Conservation (phyloP, 1,140 invertebrate genomes). For the Eriosoma lanigerum region DNA sequence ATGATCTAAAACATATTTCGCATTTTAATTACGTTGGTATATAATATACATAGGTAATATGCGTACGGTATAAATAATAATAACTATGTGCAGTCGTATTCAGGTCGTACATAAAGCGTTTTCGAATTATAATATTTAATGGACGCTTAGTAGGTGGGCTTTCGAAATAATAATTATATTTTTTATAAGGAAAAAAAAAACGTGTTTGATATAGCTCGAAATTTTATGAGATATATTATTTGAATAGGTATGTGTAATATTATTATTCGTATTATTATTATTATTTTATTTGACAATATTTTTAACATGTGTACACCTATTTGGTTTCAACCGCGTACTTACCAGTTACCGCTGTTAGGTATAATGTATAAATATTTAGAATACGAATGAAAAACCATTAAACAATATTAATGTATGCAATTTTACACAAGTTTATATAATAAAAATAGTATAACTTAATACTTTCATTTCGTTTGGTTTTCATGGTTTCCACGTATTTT, state of each 20-base stretch:
- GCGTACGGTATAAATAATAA: background rate
- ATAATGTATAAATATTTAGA: no score
- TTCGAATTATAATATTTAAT: constrained; percentile 30
- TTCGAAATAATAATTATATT: background rate
- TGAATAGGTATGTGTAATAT: no score
- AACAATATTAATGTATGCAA: no score
- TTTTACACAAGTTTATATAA: no score
- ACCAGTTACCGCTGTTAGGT: no score
- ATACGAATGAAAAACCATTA: no score
- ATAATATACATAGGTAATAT: background rate
- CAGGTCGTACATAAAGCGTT: background rate
- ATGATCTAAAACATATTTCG: constrained; percentile 18
- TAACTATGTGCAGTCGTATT: constrained; percentile 7
- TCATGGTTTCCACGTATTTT: no score
- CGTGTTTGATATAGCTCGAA: background rate
- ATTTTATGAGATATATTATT: background rate
- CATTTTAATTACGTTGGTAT: background rate
- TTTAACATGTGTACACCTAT: no score
- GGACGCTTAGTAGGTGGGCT: constrained; percentile 33
- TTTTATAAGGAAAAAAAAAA: background rate
- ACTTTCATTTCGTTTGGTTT: no score
- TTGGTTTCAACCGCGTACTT: no score
- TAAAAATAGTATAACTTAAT: no score
- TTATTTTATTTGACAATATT: background rate
- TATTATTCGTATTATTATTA: background rate